Conservation (phyloP, 2,113 vertebrate species). For the Neomonachus schauinslandi region DNA sequence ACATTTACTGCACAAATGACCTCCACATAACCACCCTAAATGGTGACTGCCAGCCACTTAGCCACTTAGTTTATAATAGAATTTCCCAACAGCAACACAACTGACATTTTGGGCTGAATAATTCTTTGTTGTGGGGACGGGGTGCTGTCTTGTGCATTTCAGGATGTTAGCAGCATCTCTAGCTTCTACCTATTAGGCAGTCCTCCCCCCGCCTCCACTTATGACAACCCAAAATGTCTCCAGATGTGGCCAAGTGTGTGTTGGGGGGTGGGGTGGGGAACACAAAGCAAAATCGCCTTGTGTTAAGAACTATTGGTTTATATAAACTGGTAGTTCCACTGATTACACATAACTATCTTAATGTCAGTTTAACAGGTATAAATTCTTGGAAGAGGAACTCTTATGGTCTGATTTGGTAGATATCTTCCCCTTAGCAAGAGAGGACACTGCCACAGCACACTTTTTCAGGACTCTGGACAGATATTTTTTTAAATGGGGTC, state of each 20-base stretch:
- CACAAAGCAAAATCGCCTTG: background rate
- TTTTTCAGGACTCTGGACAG: background rate
- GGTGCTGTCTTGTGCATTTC: background rate
- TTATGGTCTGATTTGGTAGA: background rate
- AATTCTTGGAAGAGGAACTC: background rate
- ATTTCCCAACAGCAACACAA: background rate
- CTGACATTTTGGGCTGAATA: background rate
- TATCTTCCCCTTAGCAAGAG: background rate
- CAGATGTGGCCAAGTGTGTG: background rate
- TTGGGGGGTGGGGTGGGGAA: no score
- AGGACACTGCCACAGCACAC: background rate
- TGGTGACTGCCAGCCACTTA: background rate
- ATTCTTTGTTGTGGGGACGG: background rate
- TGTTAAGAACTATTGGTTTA: background rate
- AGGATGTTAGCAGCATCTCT: background rate
- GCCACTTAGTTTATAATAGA: background rate
- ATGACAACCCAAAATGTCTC: background rate
- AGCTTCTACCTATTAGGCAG: background rate
- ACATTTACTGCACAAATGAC: background rate
- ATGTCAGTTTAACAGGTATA: background rate
- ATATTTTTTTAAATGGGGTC: background rate
- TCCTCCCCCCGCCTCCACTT: background rate
- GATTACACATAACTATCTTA: background rate
- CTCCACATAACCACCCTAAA: background rate
- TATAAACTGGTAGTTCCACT: background rate